phyloP scores from a whole-genome alignment of 2,113 vertebrate genomes.

The Pleuronectes platessa region DNA sequence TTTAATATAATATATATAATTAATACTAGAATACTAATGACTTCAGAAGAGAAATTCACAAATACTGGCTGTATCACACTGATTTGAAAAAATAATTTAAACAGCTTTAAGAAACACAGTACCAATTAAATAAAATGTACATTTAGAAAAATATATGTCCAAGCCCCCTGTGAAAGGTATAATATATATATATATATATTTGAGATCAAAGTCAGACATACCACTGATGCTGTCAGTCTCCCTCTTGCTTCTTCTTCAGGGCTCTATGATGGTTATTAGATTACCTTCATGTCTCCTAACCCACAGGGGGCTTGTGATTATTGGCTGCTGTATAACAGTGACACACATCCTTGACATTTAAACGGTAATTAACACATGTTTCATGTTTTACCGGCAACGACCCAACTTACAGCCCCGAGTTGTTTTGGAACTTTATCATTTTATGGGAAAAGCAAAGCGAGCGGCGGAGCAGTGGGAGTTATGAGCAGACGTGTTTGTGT shows the following conservation, averaged over 20 bases:
- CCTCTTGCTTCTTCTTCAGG: constrained; percentile 43
- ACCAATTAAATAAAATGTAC: too few relatives aligned
- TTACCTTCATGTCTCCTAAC: constrained; percentile 31
- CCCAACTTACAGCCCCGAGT: neutral
- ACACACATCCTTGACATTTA: constrained; percentile 79
- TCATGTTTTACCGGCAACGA: constrained; percentile 65
- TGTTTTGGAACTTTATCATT: constrained; percentile 75
- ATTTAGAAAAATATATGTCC: neutral
- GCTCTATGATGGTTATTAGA: constrained; percentile 29
- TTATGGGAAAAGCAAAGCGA: constrained; percentile 59
- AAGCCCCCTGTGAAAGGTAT: neutral
- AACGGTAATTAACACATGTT: constrained; percentile 59
- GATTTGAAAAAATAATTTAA: neutral
- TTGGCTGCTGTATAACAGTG: constrained; percentile 34
- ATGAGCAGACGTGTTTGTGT: neutral
- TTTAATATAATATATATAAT: too few relatives aligned
- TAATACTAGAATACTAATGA: neutral
- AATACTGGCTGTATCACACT: neutral
- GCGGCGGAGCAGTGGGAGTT: constrained; percentile 66
- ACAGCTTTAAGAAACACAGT: neutral
- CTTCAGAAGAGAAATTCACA: neutral
- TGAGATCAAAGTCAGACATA: constrained; percentile 43
- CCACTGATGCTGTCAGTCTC: constrained; percentile 42
- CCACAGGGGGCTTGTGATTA: constrained; percentile 40
- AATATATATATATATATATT: neutral